Base-by-base conservation (phyloP, 2,888 invertebrate species). In the Ecliptopera silaceata region DNA sequence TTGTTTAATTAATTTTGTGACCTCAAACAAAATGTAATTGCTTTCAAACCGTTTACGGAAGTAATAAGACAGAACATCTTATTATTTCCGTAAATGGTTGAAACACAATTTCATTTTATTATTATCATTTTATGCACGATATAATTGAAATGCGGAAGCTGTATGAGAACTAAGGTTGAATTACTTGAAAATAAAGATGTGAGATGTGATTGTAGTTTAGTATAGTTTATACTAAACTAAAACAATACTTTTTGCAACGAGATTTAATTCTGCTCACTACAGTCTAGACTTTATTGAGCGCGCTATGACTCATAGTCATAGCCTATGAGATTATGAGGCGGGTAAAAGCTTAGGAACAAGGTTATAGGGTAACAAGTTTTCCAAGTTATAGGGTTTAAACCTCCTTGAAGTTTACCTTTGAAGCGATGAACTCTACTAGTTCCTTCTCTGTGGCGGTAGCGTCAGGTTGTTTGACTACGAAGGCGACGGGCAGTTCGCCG, bases 401-500 rank as follows among this genome's bases (percentile, higher is more conserved):
- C 4, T 32, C n/a, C 11, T 11, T n/a, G 32, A 32, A n/a, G n/a
- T 32, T 39, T 22, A 42, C 42, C 50, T 50, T 56, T n/a, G 41
- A 50, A 18, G 92, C 91, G 11, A 95, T 86, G 75, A 91, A 93
- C 49, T 92, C 77, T 2, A 91, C 76, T 17, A 95, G 85, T 26
- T 95, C 93, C 4, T 88, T 73, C 65, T 92, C 92, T 0, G 90
- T 92, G 44, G 94, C 71, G 1, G 77, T 71, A 0, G 82, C 77
- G 65, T 83, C 85, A 0, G 91, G 86, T 74, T 94, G 93, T 47
- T 89, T 91, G 2, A 96, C 96, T 6, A 97, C 92, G 80, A 95
- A 96, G 0, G 96, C 96, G 61, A 93, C 69, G 8, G 96, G 96
- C 49, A 96, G 82, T 79, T 96, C 96, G 11, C 97, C 97, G 34